phyloP scores from a whole-genome alignment of 2,113 vertebrate genomes.

The Lynx canadensis region DNA sequence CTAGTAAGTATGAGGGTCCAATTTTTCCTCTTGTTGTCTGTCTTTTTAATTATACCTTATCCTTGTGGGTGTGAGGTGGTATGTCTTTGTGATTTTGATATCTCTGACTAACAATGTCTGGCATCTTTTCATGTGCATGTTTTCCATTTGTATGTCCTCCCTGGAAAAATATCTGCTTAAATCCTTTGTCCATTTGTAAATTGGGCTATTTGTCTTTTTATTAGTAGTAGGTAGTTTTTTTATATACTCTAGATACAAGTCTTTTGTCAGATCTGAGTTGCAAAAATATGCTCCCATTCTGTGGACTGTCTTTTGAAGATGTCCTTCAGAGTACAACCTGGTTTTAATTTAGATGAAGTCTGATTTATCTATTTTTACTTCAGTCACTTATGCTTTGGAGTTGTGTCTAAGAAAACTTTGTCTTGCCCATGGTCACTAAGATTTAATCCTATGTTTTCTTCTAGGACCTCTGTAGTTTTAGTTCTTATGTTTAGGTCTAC shows the following conservation, averaged over 20 bases:
- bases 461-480: neutral
- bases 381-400: neutral
- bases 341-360: neutral
- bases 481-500: neutral
- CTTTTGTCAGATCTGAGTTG: neutral
- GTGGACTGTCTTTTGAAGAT: neutral
- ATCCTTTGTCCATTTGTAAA: neutral
- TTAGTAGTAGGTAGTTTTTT: neutral
- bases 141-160: neutral
- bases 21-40: neutral
- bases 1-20: neutral
- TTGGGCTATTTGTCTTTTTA: neutral
- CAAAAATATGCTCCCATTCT: neutral
- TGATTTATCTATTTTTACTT: neutral
- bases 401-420: neutral
- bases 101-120: neutral
- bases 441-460: neutral
- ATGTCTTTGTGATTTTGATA: slow-evolving; percentile 31
- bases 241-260: neutral
- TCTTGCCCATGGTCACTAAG: neutral
- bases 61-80: neutral
- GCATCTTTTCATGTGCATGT: neutral
- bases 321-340: neutral
- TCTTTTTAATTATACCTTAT: neutral
- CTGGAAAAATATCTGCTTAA: neutral